Evolutionary conservation across 2,797 vertebrate genomes (phyloP).

Genomic region (Rhodeus uyekii): DNA sequence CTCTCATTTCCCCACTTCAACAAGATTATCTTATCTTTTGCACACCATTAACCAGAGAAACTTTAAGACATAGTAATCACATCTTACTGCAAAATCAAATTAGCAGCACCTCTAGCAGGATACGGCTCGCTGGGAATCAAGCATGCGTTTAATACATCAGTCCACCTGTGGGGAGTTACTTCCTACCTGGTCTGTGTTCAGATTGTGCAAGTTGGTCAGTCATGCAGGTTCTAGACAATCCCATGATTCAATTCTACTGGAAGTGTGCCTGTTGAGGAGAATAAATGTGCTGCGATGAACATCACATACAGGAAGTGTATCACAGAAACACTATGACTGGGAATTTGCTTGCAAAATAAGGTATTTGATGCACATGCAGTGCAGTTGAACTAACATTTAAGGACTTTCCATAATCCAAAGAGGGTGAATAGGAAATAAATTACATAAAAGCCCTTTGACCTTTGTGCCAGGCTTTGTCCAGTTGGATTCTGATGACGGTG

Average conservation of each 20-base stretch:
- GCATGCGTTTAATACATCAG: constrained; percentile 39
- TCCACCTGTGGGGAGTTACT: constrained; percentile 37
- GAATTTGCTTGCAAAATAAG: background rate
- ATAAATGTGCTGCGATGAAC: background rate
- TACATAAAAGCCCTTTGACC: constrained; percentile 68
- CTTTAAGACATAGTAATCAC: constrained; percentile 30
- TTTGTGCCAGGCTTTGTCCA: constrained; percentile 53
- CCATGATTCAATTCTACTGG: constrained; percentile 19
- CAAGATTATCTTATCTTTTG: constrained; percentile 39
- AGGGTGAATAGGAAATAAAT: constrained; percentile 54
- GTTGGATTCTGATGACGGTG: constrained; percentile 59
- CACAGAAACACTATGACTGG: background rate
- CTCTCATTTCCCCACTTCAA: constrained; percentile 32
- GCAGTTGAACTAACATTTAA: background rate
- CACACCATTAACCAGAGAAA: constrained; percentile 37
- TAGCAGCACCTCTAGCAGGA: constrained; percentile 44
- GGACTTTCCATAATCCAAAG: background rate
- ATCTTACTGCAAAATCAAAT: constrained; percentile 42
- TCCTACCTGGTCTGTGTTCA: constrained; percentile 6
- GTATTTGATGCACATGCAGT: background rate
- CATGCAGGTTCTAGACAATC: constrained; percentile 31
- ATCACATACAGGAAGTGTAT: background rate
- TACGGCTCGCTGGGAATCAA: constrained; percentile 39
- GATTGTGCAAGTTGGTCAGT: constrained; percentile 5
- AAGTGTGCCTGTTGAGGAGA: background rate